These are phyloP conservation scores for Melikaiella ostensackeni DNA, from an alignment of 2,888 invertebrate genomes.

Conservation along the genomic window DNA sequence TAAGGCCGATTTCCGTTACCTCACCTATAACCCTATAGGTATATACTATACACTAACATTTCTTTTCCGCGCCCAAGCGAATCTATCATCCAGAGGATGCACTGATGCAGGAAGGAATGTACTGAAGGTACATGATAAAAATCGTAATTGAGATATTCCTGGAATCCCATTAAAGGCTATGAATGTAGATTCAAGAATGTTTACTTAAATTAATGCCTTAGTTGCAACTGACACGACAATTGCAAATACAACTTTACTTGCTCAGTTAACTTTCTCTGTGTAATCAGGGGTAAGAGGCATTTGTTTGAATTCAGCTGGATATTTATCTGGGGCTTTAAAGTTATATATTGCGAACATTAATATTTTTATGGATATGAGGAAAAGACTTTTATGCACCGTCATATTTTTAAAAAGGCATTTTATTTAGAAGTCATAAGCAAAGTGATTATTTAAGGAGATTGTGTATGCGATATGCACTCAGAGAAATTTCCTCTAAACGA, in stretches of 20 bases:
- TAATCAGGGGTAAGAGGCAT: background rate
- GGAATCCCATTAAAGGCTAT: constrained; percentile 17
- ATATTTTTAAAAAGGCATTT: too few relatives aligned
- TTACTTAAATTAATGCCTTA: constrained; percentile 8
- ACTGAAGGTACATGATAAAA: constrained; percentile 5
- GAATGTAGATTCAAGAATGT: constrained; percentile 9
- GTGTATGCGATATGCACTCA: too few relatives aligned
- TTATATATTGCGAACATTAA: background rate
- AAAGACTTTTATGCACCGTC: too few relatives aligned
- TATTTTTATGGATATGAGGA: too few relatives aligned
- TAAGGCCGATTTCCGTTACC: constrained; percentile 47
- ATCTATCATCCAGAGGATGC: constrained; percentile 4
- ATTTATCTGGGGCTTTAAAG: background rate
- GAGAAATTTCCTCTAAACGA: too few relatives aligned
- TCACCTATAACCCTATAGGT: constrained; percentile 36
- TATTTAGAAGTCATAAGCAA: too few relatives aligned
- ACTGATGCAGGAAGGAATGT: constrained; percentile 15
- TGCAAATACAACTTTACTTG: background rate
- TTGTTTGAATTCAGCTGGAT: background rate
- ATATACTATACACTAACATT: background rate
- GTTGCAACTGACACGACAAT: background rate
- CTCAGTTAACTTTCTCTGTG: background rate
- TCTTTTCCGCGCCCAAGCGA: background rate
- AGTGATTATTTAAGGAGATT: too few relatives aligned
- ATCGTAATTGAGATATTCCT: constrained; percentile 12